Evolutionary conservation across 2,113 vertebrate species (phyloP), one percentile per base, ranked within the genome.

Genomic region (Myanophis thanlyinensis): DNA sequence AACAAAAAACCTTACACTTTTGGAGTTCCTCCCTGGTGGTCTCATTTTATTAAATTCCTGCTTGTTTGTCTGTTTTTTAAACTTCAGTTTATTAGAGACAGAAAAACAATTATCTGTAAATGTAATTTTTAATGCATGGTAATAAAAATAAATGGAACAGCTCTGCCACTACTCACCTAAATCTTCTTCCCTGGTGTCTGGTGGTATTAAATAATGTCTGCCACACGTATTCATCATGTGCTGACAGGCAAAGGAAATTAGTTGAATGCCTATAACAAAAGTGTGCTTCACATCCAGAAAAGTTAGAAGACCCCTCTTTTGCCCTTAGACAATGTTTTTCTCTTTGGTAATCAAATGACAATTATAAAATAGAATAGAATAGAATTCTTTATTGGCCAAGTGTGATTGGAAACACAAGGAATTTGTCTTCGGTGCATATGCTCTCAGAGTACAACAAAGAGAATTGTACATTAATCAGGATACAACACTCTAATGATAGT

Each of bases 41-140:
- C 97, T 92, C 89, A 93, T 97, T 97, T 98, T 98, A 98, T 98
- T 98, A 98, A 98, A 98, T 98, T 98, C 97, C 97, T 96, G 95
- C 96, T 96, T 96, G 95, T 95, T 96, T 98, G 97, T 98, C 96
- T 96, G 89, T 97, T 97, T 94, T 95, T 93, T 95, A 40, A 80
- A 97, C 97, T 96, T 97, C 96, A 95, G 96, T 98, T 98, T 98
- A 98, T 98, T 98, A 97, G 97, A 97, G 96, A 94, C 97, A 98
- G 97, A 98, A 97, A 98, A 98, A 98, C 98, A 98, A 98, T 98
- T 98, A 98, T 98, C 98, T 98, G 97, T 98, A 98, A 98, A 98
- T 88, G 88, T 98, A 98, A 98, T 98, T 98, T 98, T 98, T 98
- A 98, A 98, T 98, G 98, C 97, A 97, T 97, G 96, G 97, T 98